phyloP scores from a whole-genome alignment of 1,140 invertebrate species.

The Metaphire vulgaris region DNA sequence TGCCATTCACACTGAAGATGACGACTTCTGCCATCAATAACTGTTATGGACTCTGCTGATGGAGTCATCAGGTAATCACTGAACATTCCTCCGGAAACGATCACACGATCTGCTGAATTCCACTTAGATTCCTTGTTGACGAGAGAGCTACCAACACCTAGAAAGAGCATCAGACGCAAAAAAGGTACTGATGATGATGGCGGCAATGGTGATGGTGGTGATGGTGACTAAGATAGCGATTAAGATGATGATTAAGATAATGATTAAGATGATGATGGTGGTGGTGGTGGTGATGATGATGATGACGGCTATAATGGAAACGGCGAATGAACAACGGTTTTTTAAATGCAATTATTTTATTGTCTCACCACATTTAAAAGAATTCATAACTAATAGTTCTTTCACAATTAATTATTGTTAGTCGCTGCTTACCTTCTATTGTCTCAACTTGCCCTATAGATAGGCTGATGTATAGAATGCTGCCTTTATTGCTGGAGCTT shows the following conservation, averaged over 20 bases:
- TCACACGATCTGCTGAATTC: constrained; percentile 63
- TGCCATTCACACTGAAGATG: constrained; percentile 68
- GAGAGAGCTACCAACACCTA: constrained; percentile 38
- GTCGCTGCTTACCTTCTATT: too few relatives aligned
- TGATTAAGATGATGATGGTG: neutral
- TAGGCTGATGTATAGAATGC: too few relatives aligned
- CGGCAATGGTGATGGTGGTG: neutral
- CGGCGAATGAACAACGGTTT: too few relatives aligned
- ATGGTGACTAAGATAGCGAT: neutral
- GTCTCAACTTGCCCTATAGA: too few relatives aligned
- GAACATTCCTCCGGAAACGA: constrained; percentile 65
- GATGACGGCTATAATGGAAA: too few relatives aligned
- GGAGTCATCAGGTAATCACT: constrained; percentile 70
- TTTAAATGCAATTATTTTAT: too few relatives aligned
- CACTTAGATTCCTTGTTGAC: constrained; percentile 53
- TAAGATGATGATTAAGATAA: neutral
- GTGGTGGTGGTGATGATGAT: neutral
- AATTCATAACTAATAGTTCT: too few relatives aligned
- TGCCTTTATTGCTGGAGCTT: too few relatives aligned
- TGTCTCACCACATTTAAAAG: too few relatives aligned
- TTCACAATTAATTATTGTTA: too few relatives aligned
- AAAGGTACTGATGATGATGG: neutral
- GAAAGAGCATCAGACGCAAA: too few relatives aligned
- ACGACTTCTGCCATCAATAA: constrained; percentile 66
- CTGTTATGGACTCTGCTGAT: constrained; percentile 65